These are phyloP conservation scores for Scaptodrosophila lebanonensis DNA, from an alignment of 1,140 invertebrate genomes.

Conservation along the genomic window DNA sequence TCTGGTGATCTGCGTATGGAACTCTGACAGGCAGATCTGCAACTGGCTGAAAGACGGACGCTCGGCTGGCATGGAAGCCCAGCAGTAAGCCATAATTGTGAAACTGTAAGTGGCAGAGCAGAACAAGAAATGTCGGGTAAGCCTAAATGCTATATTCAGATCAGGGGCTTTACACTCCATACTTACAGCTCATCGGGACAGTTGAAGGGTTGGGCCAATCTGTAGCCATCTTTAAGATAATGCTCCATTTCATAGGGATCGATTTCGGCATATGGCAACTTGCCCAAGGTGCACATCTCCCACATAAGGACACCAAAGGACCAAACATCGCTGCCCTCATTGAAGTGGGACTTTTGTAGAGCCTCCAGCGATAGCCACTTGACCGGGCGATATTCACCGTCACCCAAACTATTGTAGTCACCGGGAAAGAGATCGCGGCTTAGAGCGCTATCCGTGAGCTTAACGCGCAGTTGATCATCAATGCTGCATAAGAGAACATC, in stretches of 20 bases:
- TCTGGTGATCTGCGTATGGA: constrained; percentile 87
- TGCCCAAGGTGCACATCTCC: constrained; percentile 95
- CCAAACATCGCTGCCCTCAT: constrained; percentile 94
- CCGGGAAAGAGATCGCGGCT: constrained; percentile 94
- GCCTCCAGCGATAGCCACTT: constrained; percentile 96
- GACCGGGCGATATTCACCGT: constrained; percentile 96
- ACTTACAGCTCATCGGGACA: constrained; percentile 97
- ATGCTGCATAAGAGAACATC: constrained; percentile 76
- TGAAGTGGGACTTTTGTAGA: constrained; percentile 88
- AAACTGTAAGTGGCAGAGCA: constrained; percentile 81
- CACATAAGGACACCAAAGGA: constrained; percentile 95
- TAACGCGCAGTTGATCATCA: constrained; percentile 91
- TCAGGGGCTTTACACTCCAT: neutral
- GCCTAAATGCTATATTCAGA: too few relatives aligned
- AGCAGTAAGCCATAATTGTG: constrained; percentile 95
- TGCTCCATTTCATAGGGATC: constrained; percentile 92
- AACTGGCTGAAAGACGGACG: constrained; percentile 91
- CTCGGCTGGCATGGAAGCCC: constrained; percentile 91
- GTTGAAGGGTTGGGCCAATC: constrained; percentile 94
- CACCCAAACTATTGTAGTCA: constrained; percentile 96
- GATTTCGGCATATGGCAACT: constrained; percentile 87
- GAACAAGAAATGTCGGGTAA: neutral
- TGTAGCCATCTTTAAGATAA: constrained; percentile 93
- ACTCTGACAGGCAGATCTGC: constrained; percentile 90
- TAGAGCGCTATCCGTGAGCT: constrained; percentile 95